A percentile compares a stretch with the other conserved stretches of the same genome.
These are phyloP conservation scores for Synaphobranchus kaupii DNA, from an alignment of 2,797 vertebrate species.

Conservation along the genomic window DNA sequence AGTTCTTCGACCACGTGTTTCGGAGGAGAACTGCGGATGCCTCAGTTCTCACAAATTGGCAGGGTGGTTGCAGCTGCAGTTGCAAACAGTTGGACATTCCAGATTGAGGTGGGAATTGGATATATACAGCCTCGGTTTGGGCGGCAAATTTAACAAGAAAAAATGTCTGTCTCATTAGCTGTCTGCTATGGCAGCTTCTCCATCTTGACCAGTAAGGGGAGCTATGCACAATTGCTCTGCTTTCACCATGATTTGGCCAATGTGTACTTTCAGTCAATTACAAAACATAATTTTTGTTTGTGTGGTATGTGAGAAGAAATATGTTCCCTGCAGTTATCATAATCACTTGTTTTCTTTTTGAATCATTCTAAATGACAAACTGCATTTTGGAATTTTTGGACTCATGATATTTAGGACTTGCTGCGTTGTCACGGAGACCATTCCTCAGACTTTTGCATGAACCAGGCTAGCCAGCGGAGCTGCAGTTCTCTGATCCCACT, in stretches of 20 bases:
- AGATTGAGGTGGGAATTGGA: too few species aligned
- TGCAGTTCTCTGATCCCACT: neutral
- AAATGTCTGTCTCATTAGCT: neutral
- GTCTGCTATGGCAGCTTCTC: neutral
- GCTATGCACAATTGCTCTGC: neutral
- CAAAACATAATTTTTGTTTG: neutral
- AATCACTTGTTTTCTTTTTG: neutral
- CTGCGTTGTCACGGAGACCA: neutral
- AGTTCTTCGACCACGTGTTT: too few species aligned
- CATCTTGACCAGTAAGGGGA: slow-evolving; percentile 39
- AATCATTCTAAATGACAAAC: neutral
- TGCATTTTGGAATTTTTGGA: neutral
- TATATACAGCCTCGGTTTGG: too few species aligned
- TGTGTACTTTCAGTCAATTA: too few species aligned
- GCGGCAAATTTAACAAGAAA: too few species aligned
- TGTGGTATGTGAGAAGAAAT: neutral
- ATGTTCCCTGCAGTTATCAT: neutral
- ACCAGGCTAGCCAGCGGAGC: neutral
- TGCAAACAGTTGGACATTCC: too few species aligned
- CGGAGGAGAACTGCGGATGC: too few species aligned
- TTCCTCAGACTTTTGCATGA: neutral
- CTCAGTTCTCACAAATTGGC: too few species aligned
- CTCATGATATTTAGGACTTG: neutral
- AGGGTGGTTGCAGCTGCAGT: too few species aligned
- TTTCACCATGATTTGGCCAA: neutral